A percentile compares a stretch with the other conserved stretches of the same genome.
These are phyloP conservation scores for Nothobranchius kuhntae DNA, from an alignment of 2,113 vertebrate species.

Conservation along the genomic window DNA sequence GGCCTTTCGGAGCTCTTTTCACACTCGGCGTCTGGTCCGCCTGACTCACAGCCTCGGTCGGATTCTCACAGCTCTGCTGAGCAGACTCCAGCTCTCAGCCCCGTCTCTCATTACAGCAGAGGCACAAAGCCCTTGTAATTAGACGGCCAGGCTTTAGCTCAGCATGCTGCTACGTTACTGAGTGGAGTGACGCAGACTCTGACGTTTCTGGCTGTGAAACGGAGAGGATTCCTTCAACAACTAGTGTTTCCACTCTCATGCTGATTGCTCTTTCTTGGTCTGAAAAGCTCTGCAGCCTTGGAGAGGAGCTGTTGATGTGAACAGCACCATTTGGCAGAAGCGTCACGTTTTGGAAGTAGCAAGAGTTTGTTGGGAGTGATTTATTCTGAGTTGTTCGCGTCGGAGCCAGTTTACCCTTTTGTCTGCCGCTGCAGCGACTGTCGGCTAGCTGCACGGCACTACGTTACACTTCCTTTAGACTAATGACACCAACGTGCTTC, in stretches of 20 bases:
- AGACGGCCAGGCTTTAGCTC: slow-evolving; percentile 41
- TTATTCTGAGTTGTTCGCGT: slow-evolving; percentile 61
- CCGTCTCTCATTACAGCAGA: slow-evolving; percentile 23
- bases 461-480: slow-evolving; percentile 42
- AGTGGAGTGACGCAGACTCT: slow-evolving; percentile 38
- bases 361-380: slow-evolving; percentile 54
- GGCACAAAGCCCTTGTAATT: slow-evolving; percentile 33
- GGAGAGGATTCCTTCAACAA: slow-evolving; percentile 11
- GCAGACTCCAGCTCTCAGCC: slow-evolving; percentile 34
- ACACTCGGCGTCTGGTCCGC: slow-evolving; percentile 49
- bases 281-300: slow-evolving; percentile 32
- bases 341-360: slow-evolving; percentile 36
- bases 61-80: slow-evolving; percentile 37
- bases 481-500: slow-evolving; percentile 36
- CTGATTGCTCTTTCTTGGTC: slow-evolving; percentile 45
- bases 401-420: slow-evolving; percentile 40
- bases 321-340: slow-evolving; percentile 51
- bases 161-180: slow-evolving; percentile 53
- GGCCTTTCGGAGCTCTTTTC: slow-evolving; percentile 51
- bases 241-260: slow-evolving; percentile 5
- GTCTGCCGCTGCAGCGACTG: slow-evolving; percentile 25
- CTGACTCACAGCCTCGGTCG: slow-evolving; percentile 27
- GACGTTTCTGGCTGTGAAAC: slow-evolving; percentile 27
- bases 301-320: slow-evolving; percentile 46
- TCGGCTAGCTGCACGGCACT: slow-evolving; percentile 13